Base-by-base conservation (phyloP, 92 coral and sea anemone genomes). In the Porites lobata region DNA sequence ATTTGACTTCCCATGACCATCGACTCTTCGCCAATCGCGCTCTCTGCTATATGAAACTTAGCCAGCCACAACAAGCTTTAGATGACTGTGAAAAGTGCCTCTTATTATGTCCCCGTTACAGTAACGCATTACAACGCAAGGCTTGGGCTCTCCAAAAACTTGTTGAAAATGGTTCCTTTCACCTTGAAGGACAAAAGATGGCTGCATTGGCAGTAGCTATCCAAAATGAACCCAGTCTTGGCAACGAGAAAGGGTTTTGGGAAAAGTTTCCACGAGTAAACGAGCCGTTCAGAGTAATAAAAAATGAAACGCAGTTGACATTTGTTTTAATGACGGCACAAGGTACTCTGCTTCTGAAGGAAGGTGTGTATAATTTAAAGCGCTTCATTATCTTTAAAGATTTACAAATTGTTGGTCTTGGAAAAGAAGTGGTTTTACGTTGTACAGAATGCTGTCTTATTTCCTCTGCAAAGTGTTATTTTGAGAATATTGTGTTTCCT, bases 101-200 rank as follows among this genome's bases (percentile, higher is more conserved):
- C 47, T 81, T 76, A 54, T 64, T 90, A 29, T 68, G 87, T 18
- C 79, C 89, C 29, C 6, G 19, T 29, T 86, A 84, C 87, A 71
- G 70, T 61, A 95, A 95, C 81, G 98, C 98, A 0, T 61, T 95
- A 77, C 79, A 11, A 81, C 90, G 96, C 4, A 95, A 95, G 58
- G 96, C 98, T 12, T 95, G 96, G 98, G 94, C 98, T 57, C 92
- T 95, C 59, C 74, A 32, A 53, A 81, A 77, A 2, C 89, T 93
- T 85, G 89, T 91, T 18, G 47, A 61, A 29, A 65, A 80, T 26
- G 88, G 92, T 62, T 32, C 76, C 22, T 6, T 3, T 10, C 62
- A 85, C 8, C 80, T 87, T 0, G 1, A 71, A 14, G 83, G 88
- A 18, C 91, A 89, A 72, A 51, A 81, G 7, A 69, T 4, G 22